Evolutionary conservation across 2,113 vertebrate species (phyloP).

Genomic region (Odocoileus virginianus): DNA sequence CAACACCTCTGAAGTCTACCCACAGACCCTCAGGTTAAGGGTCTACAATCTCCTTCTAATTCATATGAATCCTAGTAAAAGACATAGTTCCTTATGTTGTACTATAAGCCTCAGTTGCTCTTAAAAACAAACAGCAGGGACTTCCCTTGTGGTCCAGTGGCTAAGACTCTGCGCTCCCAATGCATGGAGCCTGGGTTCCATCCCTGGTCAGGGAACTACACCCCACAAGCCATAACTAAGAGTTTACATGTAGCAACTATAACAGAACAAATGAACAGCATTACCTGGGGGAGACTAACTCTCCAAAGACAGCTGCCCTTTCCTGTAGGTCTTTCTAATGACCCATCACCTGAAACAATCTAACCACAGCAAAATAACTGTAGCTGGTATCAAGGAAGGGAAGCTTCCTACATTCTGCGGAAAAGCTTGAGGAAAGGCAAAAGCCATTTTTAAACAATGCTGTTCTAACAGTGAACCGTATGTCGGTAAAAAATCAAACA

Average conservation of each 20-base stretch:
- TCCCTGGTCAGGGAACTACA: neutral
- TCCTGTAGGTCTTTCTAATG: neutral
- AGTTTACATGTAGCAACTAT: neutral
- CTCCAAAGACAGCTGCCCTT: neutral
- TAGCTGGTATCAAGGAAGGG: neutral
- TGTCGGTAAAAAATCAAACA: neutral
- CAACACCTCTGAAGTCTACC: neutral
- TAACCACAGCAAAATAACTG: neutral
- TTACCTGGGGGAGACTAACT: neutral
- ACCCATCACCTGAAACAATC: neutral
- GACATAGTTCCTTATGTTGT: neutral
- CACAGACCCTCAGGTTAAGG: neutral
- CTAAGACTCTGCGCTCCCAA: neutral
- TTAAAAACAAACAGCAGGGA: neutral
- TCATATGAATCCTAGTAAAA: neutral
- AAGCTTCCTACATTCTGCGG: neutral
- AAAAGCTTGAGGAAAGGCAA: neutral
- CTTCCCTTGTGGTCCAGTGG: neutral
- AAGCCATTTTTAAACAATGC: neutral
- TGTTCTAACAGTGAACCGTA: neutral
- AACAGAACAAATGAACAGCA: neutral
- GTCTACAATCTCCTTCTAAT: neutral
- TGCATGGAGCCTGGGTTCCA: neutral
- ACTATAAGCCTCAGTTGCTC: neutral
- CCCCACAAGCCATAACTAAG: neutral